These are phyloP conservation scores for Malthinus flaveolus DNA, from an alignment of 2,888 invertebrate genomes.

Conservation along the genomic window DNA sequence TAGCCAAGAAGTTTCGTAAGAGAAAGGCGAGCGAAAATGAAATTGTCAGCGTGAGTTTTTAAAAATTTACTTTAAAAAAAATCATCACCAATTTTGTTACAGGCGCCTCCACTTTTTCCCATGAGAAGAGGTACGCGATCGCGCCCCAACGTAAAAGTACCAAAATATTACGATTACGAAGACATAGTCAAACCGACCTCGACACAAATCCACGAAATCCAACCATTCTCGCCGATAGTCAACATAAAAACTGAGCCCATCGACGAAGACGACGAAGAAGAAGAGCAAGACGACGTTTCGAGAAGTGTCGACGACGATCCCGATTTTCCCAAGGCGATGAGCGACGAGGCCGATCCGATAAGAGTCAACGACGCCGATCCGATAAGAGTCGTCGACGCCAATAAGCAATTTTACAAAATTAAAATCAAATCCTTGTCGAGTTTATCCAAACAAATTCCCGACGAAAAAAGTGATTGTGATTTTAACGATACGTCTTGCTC, in stretches of 20 bases:
- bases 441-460: constrained; percentile 8
- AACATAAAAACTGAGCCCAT: constrained; percentile 51
- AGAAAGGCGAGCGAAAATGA: constrained; percentile 37
- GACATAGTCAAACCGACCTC: constrained; percentile 24
- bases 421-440: constrained; percentile 24
- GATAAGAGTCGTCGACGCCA: background rate
- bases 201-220: constrained; percentile 4
- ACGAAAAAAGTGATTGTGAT: background rate
- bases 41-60: constrained; percentile 27
- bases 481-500: background rate
- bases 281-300: constrained; percentile 23
- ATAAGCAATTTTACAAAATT: constrained; percentile 12
- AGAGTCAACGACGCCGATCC: too few relatives aligned
- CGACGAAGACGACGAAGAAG: constrained; percentile 41
- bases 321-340: too few relatives aligned
- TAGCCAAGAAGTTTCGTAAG: constrained; percentile 35
- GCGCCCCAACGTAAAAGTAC: constrained; percentile 52
- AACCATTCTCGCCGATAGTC: constrained; percentile 35
- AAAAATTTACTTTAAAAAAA: background rate
- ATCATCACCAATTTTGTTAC: constrained; percentile 29
- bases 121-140: constrained; percentile 52
- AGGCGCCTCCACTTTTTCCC: constrained; percentile 47
- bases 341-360: too few relatives aligned
- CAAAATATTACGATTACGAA: constrained; percentile 48
- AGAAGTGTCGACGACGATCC: background rate